A percentile compares a stretch with the other conserved stretches of the same genome.
Conservation (phyloP, 2,797 vertebrate species). For the Telmatherina bonti region DNA sequence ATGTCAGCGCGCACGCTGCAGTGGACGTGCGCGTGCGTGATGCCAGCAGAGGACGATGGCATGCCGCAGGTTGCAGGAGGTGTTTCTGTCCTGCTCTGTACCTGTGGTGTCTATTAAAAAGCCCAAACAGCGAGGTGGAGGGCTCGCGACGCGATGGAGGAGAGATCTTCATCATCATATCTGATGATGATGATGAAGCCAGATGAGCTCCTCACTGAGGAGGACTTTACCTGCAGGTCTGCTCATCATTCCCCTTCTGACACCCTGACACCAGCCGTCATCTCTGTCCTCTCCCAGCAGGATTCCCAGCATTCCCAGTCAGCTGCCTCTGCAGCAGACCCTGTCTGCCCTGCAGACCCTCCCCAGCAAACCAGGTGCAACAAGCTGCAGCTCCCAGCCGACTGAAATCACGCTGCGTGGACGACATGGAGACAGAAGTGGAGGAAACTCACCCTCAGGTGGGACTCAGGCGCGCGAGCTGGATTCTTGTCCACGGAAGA, state of each 20-base stretch:
- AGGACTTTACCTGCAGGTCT: background rate
- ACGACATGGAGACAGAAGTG: background rate
- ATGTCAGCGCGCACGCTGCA: constrained; percentile 7
- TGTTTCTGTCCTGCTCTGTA: constrained; percentile 22
- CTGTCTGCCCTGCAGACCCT: too few relatives aligned
- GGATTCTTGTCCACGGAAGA: constrained; percentile 35
- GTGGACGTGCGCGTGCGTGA: background rate
- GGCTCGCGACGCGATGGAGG: rapidly evolving
- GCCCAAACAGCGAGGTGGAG: background rate
- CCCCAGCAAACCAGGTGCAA: constrained; percentile 44
- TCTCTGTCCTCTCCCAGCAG: too few relatives aligned
- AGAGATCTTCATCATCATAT: too few relatives aligned
- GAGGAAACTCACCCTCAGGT: constrained; percentile 69
- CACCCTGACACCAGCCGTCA: background rate
- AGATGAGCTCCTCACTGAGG: background rate
- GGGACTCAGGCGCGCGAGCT: constrained; percentile 47
- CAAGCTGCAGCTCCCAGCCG: constrained; percentile 12
- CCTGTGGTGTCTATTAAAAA: constrained; percentile 1
- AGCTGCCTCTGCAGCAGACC: constrained; percentile 31
- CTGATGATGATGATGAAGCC: background rate
- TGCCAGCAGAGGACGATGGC: constrained; percentile 5
- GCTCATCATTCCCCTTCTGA: constrained; percentile 30
- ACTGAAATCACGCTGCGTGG: too few relatives aligned
- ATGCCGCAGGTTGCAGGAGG: constrained; percentile 12
- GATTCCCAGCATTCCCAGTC: constrained; percentile 4